Conservation (phyloP, 2,888 invertebrate species). For the Xylocampa areola region DNA sequence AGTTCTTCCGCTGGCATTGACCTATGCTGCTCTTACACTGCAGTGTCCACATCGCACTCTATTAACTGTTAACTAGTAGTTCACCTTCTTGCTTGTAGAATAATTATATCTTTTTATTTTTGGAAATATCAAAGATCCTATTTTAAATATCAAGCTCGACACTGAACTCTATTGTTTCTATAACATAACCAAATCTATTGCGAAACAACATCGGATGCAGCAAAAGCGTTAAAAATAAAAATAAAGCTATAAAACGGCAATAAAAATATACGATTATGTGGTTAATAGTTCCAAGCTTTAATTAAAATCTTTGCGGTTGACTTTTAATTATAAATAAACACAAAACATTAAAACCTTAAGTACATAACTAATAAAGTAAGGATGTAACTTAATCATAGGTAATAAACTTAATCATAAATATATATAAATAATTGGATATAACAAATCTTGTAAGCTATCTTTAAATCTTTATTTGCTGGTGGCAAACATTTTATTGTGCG, state of each 20-base stretch:
- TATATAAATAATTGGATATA: constrained; percentile 8
- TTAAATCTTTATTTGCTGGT: constrained; percentile 2
- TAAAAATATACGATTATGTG: constrained; percentile 46
- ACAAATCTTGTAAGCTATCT: constrained; percentile 8
- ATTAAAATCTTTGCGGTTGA: constrained; percentile 42
- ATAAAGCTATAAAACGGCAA: constrained; percentile 47
- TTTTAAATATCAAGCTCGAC: constrained; percentile 34
- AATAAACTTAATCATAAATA: constrained; percentile 1
- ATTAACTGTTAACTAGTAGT: constrained; percentile 36
- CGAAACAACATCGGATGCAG: constrained; percentile 46
- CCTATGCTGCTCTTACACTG: constrained; percentile 64
- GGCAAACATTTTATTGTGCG: constrained; percentile 15
- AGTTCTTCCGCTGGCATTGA: constrained; percentile 82
- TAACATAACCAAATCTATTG: constrained; percentile 50
- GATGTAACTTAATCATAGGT: constrained; percentile 18
- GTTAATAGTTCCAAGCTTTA: constrained; percentile 29
- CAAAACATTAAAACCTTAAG: constrained; percentile 32
- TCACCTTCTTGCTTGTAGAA: constrained; percentile 12
- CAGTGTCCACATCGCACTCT: constrained; percentile 38
- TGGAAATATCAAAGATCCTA: constrained; percentile 8
- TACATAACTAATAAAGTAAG: constrained; percentile 17
- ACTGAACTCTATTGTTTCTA: constrained; percentile 39
- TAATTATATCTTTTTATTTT: neutral
- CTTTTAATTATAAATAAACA: constrained; percentile 31
- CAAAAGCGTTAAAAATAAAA: constrained; percentile 42